These are phyloP conservation scores for Plectropomus leopardus DNA, from an alignment of 2,113 vertebrate species.

Conservation along the genomic window DNA sequence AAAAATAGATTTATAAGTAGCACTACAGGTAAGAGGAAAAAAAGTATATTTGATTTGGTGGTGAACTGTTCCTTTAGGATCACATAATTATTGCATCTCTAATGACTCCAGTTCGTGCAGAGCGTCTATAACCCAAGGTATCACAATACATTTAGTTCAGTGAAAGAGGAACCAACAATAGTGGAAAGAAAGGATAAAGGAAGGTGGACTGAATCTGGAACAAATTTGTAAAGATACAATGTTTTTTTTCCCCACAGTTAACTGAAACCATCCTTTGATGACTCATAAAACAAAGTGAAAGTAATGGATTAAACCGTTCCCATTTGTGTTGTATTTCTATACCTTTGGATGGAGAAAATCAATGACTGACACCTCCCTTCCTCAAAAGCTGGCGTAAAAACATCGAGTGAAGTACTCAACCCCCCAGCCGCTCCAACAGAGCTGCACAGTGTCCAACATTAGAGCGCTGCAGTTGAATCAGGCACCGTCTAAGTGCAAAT, in stretches of 20 bases:
- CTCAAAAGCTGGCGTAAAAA: conserved; percentile 8
- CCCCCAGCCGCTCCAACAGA: not conserved
- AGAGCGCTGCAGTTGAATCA: conserved; percentile 34
- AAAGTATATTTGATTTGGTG: no score
- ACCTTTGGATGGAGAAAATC: conserved; percentile 10
- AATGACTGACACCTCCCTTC: conserved; percentile 4
- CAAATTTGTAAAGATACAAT: conserved; percentile 16
- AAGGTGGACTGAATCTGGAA: conserved; percentile 10
- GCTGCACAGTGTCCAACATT: conserved; percentile 13
- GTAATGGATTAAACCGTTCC: not conserved
- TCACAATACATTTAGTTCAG: conserved; percentile 47
- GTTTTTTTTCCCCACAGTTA: not conserved
- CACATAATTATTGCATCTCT: conserved; percentile 38
- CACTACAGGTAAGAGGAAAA: no score
- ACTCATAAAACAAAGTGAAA: conserved; percentile 21
- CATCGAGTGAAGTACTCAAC: conserved; percentile 1
- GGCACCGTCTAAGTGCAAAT: conserved; percentile 63
- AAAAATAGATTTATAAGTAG: no score
- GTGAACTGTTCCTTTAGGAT: conserved; percentile 7
- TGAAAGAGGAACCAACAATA: conserved; percentile 20
- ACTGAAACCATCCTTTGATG: conserved; percentile 8
- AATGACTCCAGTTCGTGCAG: conserved; percentile 19
- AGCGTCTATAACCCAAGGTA: conserved; percentile 45
- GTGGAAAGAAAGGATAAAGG: not conserved
- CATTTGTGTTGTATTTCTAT: conserved; percentile 13